phyloP scores from a whole-genome alignment of 2,797 vertebrate genomes.

The Lophotriccus pileatus region DNA sequence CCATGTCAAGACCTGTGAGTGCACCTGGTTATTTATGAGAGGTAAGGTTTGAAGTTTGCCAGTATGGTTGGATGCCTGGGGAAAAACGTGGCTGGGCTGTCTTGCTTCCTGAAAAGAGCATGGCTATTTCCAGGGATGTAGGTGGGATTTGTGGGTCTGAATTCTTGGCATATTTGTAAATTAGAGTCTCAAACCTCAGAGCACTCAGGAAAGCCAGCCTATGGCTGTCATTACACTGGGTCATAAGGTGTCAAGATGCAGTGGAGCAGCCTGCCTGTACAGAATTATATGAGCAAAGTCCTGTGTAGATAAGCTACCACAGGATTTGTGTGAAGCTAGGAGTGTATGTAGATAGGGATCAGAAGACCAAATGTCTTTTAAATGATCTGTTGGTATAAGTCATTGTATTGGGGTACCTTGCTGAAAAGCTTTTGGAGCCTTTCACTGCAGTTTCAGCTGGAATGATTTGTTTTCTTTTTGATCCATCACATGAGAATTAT shows the following conservation, averaged over 20 bases:
- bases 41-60: background rate
- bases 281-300: background rate
- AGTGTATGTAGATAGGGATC: background rate
- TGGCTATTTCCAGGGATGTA: background rate
- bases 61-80: fast-evolving
- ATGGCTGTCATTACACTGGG: background rate
- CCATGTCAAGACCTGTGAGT: background rate
- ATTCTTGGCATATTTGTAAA: background rate
- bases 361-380: background rate
- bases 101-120: fast-evolving
- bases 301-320: background rate
- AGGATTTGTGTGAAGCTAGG: background rate
- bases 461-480: background rate
- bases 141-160: background rate
- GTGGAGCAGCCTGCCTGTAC: background rate
- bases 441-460: background rate
- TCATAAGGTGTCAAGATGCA: fast-evolving
- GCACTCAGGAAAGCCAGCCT: background rate
- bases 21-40: background rate
- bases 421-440: background rate
- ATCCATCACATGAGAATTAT: background rate
- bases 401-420: background rate
- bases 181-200: background rate
- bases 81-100: background rate
- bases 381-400: background rate